A percentile compares a stretch with the other conserved stretches of the same genome.
Conservation (phyloP, 2,797 vertebrate genomes). For the Schizopygopsis malacanthus region DNA sequence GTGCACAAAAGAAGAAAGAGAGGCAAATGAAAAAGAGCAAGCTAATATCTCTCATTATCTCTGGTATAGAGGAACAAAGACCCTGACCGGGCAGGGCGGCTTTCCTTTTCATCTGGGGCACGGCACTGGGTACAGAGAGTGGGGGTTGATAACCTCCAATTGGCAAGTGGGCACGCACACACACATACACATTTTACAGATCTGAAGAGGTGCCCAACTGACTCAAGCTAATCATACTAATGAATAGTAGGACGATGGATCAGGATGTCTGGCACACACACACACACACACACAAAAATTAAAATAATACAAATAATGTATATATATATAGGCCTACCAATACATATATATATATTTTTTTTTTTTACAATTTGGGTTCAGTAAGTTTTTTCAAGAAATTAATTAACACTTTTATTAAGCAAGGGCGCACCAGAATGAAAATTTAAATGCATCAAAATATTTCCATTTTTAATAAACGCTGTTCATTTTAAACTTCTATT, state of each 20-base stretch:
- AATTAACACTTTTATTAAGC: neutral
- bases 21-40: conserved; percentile 50
- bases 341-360: no score
- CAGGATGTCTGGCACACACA: conserved; percentile 19
- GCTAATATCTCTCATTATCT: conserved; percentile 76
- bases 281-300: neutral
- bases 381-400: neutral
- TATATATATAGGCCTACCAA: no score
- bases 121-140: conserved; percentile 70
- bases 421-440: neutral
- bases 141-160: conserved; percentile 61
- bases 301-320: neutral
- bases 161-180: conserved; percentile 41
- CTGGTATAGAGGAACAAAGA: conserved; percentile 71
- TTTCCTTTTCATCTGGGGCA: conserved; percentile 77
- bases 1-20: conserved; percentile 27
- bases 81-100: conserved; percentile 59
- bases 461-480: neutral
- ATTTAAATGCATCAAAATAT: neutral
- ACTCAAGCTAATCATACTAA: conserved; percentile 37
- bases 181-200: conserved; percentile 33
- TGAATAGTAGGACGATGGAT: conserved; percentile 20
- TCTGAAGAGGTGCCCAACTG: conserved; percentile 30
- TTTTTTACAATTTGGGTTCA: no score
- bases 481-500: neutral